A percentile compares a stretch with the other conserved stretches of the same genome.
phyloP scores from a whole-genome alignment of 53 echinoderm and acorn worm species.

The Apostichopus leukothele region DNA sequence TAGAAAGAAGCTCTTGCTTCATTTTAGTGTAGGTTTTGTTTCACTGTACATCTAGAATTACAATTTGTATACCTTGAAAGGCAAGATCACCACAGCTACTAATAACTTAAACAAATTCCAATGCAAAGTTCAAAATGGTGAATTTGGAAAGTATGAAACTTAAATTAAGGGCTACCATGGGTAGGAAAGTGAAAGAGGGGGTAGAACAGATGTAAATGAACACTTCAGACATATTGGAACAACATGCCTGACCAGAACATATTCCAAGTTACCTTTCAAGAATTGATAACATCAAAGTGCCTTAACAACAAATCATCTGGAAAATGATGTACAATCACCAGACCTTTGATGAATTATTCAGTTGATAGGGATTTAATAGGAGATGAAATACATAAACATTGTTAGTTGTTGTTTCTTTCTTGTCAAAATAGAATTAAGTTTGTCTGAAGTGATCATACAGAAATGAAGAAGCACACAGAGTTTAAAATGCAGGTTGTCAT shows the following conservation, averaged over 20 bases:
- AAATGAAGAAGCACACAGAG: conserved; percentile 1
- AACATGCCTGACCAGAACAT: no score
- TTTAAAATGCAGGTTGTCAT: not conserved
- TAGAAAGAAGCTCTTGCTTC: no score
- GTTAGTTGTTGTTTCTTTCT: no score
- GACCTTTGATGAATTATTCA: not conserved
- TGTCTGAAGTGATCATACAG: conserved; percentile 19
- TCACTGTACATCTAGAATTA: no score
- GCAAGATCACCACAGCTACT: no score
- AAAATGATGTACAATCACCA: not conserved
- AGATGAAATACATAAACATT: not conserved
- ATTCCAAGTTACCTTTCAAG: no score
- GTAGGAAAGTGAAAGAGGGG: not conserved
- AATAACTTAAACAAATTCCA: no score
- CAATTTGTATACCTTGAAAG: no score
- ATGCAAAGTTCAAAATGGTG: not conserved
- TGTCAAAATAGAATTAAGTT: not conserved
- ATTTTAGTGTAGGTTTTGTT: no score
- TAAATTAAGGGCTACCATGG: not conserved
- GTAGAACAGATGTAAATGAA: not conserved
- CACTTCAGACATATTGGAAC: not conserved
- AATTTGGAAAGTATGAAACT: not conserved
- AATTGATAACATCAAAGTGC: no score
- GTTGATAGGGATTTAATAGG: not conserved
- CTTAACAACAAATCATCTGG: no score